Evolutionary conservation across 2,888 invertebrate species (phyloP).

Genomic region (Dendrolimus pini): DNA sequence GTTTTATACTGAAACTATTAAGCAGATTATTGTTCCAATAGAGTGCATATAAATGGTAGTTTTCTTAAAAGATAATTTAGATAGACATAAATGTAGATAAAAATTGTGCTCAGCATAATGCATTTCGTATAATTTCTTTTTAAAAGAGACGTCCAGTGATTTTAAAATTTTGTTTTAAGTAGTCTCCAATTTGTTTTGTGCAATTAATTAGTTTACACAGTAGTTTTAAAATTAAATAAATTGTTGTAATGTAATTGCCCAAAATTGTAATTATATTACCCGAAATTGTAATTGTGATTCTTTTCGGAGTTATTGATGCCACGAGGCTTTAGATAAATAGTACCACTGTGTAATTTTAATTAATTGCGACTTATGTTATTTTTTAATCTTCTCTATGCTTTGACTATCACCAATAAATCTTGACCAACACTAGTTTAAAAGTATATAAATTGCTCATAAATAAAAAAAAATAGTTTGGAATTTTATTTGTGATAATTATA

Average conservation of each 20-base stretch:
- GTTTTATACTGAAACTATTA: too few relatives aligned
- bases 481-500: constrained; percentile 66
- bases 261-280: too few relatives aligned
- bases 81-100: constrained; percentile 62
- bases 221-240: too few relatives aligned
- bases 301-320: too few relatives aligned
- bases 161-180: constrained; percentile 10
- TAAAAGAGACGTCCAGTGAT: constrained; percentile 29
- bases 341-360: too few relatives aligned
- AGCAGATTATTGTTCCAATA: too few relatives aligned
- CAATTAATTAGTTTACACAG: too few relatives aligned
- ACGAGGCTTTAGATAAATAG: too few relatives aligned
- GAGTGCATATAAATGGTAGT: not conserved
- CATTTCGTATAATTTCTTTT: constrained; percentile 20
- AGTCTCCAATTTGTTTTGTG: not conserved
- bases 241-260: too few relatives aligned
- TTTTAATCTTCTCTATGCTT: constrained; percentile 18
- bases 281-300: too few relatives aligned
- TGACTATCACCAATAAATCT: constrained; percentile 23
- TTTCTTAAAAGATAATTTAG: constrained; percentile 39
- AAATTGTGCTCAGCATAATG: constrained; percentile 51
- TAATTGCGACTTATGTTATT: not conserved
- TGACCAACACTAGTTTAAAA: constrained; percentile 67
- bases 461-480: constrained; percentile 55
- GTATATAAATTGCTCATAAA: constrained; percentile 62